Percentiles rank a stretch among this genome's conserved stretches.
These are phyloP conservation scores for Clarias gariepinus DNA, from an alignment of 2,113 vertebrate genomes.

Conservation along the genomic window DNA sequence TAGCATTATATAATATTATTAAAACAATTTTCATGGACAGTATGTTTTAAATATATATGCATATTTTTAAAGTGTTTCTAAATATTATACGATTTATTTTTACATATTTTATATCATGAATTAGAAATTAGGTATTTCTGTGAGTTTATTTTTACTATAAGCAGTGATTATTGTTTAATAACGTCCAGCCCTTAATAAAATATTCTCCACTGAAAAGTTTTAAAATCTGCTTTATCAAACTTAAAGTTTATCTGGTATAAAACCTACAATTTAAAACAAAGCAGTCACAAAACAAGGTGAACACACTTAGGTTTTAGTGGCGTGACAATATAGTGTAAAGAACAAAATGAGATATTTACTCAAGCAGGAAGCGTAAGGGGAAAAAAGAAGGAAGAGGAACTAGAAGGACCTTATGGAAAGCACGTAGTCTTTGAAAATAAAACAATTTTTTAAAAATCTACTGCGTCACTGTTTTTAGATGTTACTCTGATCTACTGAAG, in stretches of 20 bases:
- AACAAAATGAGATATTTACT: not conserved
- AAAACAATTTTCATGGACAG: not conserved
- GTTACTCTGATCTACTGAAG: too few relatives aligned
- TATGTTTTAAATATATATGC: not conserved
- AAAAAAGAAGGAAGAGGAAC: too few relatives aligned
- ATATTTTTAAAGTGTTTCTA: not conserved
- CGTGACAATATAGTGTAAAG: not conserved
- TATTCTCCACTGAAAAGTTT: not conserved
- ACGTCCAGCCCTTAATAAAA: not conserved
- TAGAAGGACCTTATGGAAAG: too few relatives aligned
- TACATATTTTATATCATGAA: too few relatives aligned
- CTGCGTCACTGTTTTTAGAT: too few relatives aligned
- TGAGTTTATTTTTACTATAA: not conserved
- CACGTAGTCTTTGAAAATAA: too few relatives aligned
- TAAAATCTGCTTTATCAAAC: not conserved
- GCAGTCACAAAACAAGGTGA: not conserved
- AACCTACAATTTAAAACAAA: not conserved
- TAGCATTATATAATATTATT: not conserved
- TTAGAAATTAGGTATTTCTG: too few relatives aligned
- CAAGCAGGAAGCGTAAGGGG: not conserved
- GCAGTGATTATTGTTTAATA: not conserved
- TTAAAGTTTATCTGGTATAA: not conserved
- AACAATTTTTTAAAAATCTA: too few relatives aligned
- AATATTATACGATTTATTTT: not conserved
- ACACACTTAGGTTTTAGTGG: too few relatives aligned